Evolutionary conservation across 2,113 vertebrate species (phyloP).

Genomic region (Hystrix brachyura): DNA sequence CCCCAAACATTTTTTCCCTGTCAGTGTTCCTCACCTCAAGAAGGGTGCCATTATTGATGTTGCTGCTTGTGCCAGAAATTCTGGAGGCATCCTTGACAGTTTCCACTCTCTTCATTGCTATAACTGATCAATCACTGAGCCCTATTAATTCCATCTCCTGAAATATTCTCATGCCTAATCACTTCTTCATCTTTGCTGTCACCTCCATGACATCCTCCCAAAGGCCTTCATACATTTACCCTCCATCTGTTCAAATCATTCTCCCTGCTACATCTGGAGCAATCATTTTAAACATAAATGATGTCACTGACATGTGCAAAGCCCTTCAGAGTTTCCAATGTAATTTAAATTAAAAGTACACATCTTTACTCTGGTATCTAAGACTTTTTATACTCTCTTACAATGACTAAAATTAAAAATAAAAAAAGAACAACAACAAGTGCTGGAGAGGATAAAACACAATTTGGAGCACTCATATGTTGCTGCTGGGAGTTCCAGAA

Average conservation of each 20-base stretch:
- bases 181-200: background rate
- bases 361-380: constrained; percentile 8
- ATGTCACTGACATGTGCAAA: background rate
- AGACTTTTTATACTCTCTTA: background rate
- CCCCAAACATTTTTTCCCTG: background rate
- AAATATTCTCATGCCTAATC: background rate
- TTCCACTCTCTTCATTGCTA: background rate
- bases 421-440: background rate
- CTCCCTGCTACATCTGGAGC: background rate
- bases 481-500: background rate
- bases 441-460: background rate
- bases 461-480: background rate
- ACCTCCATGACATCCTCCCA: background rate
- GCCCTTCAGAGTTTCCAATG: background rate
- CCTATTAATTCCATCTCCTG: background rate
- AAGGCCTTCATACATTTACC: background rate
- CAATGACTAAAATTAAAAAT: background rate
- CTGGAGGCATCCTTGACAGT: background rate
- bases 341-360: constrained; percentile 1
- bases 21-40: background rate
- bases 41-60: background rate
- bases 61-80: background rate
- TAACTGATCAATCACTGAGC: background rate
- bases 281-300: background rate
- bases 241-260: background rate